Percentiles rank a stretch among this genome's conserved stretches.
Evolutionary conservation across 2,888 invertebrate species (phyloP).

Genomic region (Ceratothoa steindachneri): DNA sequence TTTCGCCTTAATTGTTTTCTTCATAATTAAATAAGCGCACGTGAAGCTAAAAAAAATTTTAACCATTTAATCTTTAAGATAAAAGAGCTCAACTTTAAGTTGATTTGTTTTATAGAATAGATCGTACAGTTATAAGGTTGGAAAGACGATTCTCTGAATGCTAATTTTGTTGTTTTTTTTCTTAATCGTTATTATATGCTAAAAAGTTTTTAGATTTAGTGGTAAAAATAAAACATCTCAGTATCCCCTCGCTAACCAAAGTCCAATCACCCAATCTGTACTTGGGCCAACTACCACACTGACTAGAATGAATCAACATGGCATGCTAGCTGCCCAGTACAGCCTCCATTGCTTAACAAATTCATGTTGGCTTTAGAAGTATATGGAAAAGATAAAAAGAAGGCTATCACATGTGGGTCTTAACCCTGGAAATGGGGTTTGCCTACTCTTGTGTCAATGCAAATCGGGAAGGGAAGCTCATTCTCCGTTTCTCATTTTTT

Average conservation of each 20-base stretch:
- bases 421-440: background rate
- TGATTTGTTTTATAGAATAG: no score
- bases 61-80: no score
- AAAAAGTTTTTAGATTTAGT: background rate
- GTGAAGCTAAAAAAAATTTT: no score
- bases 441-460: background rate
- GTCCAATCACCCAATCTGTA: background rate
- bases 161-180: background rate
- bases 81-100: no score
- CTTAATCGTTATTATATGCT: background rate
- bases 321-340: background rate
- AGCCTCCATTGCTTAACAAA: background rate
- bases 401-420: conserved; percentile 8
- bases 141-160: background rate
- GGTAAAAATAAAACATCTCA: background rate
- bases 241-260: background rate
- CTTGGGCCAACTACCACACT: background rate
- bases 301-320: background rate
- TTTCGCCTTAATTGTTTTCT: no score
- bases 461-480: background rate
- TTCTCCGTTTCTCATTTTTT: background rate
- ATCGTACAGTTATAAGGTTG: no score
- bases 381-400: background rate
- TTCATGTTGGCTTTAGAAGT: background rate
- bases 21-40: no score